Evolutionary conservation across 2,113 vertebrate species (phyloP).

Genomic region (Actinemys pallida): DNA sequence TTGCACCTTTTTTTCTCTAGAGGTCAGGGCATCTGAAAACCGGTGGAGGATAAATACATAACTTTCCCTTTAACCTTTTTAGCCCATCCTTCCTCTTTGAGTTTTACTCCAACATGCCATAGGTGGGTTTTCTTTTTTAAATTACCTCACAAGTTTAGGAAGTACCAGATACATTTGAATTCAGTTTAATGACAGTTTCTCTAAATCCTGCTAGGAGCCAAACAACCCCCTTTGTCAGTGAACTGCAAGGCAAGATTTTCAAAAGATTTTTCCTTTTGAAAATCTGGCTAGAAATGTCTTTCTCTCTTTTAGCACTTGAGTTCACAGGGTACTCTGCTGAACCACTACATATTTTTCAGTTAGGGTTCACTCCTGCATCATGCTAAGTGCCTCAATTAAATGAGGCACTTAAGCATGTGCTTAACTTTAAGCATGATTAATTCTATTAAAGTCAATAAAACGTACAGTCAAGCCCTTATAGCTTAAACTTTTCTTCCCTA

Average conservation of each 20-base stretch:
- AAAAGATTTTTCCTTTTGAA: not conserved
- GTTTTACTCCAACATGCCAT: not conserved
- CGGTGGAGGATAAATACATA: not conserved
- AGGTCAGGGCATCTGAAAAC: not conserved
- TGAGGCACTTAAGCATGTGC: not conserved
- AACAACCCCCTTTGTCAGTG: not conserved
- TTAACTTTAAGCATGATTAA: not conserved
- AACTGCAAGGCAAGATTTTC: not conserved
- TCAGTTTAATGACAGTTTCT: not conserved
- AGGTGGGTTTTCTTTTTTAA: conserved; percentile 32
- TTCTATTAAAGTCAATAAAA: not conserved
- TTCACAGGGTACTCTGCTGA: not conserved
- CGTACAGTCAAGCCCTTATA: not conserved
- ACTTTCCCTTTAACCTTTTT: not conserved
- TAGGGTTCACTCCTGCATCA: not conserved
- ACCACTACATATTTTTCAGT: not conserved
- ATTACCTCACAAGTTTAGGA: not conserved
- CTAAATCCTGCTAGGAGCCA: not conserved
- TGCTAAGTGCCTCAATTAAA: not conserved
- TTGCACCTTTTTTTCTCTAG: not conserved
- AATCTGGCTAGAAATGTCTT: not conserved
- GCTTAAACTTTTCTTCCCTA: not conserved
- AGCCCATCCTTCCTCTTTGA: not conserved
- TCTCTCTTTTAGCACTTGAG: not conserved
- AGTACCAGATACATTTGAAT: conserved; percentile 4